These are phyloP conservation scores for Julus scandinavius DNA, from an alignment of 2,888 invertebrate species.

Conservation along the genomic window DNA sequence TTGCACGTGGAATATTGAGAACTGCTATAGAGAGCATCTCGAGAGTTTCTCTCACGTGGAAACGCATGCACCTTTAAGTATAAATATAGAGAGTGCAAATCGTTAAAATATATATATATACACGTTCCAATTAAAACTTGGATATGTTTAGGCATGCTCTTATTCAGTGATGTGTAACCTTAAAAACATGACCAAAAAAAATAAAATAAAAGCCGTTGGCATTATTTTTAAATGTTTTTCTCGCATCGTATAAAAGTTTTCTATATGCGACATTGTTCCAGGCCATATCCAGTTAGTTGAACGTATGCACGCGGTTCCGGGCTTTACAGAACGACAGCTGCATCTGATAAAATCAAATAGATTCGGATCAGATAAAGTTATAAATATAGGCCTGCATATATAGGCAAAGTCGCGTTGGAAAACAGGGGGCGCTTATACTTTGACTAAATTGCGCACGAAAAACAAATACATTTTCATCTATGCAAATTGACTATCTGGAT, in stretches of 20 bases:
- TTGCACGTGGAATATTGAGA: too few relatives aligned
- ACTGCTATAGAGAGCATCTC: too few relatives aligned
- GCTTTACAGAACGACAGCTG: conserved; percentile 38
- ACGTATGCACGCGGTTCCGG: conserved; percentile 14
- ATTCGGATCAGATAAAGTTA: conserved; percentile 39
- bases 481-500: conserved; percentile 42
- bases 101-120: too few relatives aligned
- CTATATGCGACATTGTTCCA: not conserved
- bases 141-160: not conserved
- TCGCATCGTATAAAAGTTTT: not conserved
- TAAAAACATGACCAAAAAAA: not conserved
- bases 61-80: too few relatives aligned
- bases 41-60: too few relatives aligned
- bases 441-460: conserved; percentile 30
- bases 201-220: not conserved
- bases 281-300: not conserved
- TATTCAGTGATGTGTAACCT: not conserved
- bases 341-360: conserved; percentile 26
- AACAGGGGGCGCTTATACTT: conserved; percentile 37
- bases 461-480: conserved; percentile 35
- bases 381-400: not conserved
- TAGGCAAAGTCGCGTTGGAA: conserved; percentile 7
- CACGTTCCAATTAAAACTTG: too few relatives aligned
- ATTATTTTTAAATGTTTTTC: not conserved
- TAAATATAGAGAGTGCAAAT: too few relatives aligned